phyloP scores from a whole-genome alignment of 2,113 vertebrate species.

The Columba livia region DNA sequence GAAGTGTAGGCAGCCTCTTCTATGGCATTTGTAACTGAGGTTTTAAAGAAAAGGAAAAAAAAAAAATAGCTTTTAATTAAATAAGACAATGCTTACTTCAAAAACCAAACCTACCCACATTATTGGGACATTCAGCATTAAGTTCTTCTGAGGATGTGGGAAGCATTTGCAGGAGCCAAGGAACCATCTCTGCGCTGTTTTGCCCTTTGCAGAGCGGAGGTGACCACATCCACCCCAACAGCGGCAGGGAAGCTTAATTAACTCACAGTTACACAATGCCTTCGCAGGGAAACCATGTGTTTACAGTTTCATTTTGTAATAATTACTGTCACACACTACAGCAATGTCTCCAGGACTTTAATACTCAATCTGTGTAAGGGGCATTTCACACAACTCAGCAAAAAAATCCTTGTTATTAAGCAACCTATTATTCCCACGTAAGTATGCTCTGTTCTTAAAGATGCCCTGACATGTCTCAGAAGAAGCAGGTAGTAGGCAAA shows the following conservation, averaged over 20 bases:
- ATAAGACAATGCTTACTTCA: not conserved
- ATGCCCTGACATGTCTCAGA: conserved; percentile 22
- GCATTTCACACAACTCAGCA: conserved; percentile 41
- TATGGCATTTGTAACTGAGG: not conserved
- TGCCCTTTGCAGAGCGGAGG: not conserved
- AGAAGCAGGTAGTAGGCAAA: not conserved
- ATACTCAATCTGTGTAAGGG: not conserved
- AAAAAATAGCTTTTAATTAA: not conserved
- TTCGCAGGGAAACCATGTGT: not conserved
- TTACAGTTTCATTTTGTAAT: conserved; percentile 27
- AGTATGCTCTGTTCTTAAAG: not conserved
- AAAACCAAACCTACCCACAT: not conserved
- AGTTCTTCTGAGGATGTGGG: not conserved
- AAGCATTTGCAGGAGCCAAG: not conserved
- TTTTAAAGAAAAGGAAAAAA: not conserved
- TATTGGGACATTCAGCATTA: not conserved
- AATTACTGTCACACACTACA: not conserved
- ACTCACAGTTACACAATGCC: not conserved
- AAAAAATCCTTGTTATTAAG: conserved; percentile 11
- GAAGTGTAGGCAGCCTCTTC: not conserved
- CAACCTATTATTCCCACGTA: not conserved
- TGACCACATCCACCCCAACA: not conserved
- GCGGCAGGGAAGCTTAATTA: not conserved
- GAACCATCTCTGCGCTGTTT: not conserved
- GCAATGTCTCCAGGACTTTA: not conserved